Base-by-base conservation (phyloP, 2,797 vertebrate species). In the Threskiornis aethiopicus region DNA sequence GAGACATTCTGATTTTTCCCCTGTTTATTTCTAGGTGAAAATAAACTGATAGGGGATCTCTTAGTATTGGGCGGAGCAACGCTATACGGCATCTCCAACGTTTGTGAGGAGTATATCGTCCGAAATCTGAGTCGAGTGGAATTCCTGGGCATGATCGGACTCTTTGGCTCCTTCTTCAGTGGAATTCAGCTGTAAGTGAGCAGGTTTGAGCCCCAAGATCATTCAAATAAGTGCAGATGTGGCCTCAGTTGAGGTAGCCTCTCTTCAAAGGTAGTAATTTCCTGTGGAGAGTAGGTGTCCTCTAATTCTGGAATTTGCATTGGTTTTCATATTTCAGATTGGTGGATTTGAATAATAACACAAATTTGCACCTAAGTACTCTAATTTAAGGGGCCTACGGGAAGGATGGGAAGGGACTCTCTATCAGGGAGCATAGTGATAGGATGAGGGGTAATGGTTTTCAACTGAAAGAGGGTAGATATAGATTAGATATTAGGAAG, bases 91-190 rank as follows among this genome's bases (percentile, higher is more conserved):
- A 99, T 99, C 95, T 99, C 99, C 1, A 99, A 99, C 0, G 99
- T 99, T 84, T 99, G 99, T 73, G 99, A 99, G 97, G 99, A 99
- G 97, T 99, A 99, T 95, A 99, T 99, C 3, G 99, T 99, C 90
- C 99, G 99, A 96, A 99, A 99, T 78, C 96, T 99, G 95, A 99
- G 99, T 84, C 98, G 99, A 13, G 99, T 99, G 80, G 99, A 99
- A 96, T 99, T 99, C 96, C 98, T 99, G 41, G 99, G 99, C 84
- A 99, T 99, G 99, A 99, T 99, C 16, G 99, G 99, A 79, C 99
- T 99, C 83, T 99, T 99, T 11, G 99, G 99, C 80, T 99, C 99
- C 76, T 99, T 99, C 98, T 99, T 99, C 98, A 99, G 99, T 55
- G 99, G 99, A 91, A 99, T 99, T 93, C 99, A 99, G 85, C 97